Conservation (phyloP, 2,113 vertebrate species). For the Campylomormyrus tamandua region DNA sequence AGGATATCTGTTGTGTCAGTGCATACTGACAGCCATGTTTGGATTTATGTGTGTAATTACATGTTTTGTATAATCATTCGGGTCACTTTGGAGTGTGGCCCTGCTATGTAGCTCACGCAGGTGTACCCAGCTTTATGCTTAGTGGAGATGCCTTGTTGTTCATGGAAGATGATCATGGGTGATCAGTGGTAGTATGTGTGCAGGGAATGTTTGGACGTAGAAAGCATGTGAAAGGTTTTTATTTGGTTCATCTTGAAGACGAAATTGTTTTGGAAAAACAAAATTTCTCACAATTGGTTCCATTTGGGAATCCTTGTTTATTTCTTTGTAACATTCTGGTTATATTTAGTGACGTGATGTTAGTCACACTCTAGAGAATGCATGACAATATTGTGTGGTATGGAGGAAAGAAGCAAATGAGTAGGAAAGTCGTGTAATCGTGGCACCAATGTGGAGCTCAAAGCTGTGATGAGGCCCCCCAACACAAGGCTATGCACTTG, state of each 20-base stretch:
- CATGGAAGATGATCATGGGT: neutral
- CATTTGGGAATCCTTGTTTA: neutral
- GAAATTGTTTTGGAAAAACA: neutral
- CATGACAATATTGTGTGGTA: neutral
- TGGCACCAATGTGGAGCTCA: neutral
- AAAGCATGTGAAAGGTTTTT: neutral
- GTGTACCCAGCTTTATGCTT: neutral
- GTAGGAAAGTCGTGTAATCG: neutral
- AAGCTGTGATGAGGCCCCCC: neutral
- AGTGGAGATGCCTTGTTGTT: neutral
- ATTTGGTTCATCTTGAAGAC: neutral
- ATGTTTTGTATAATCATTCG: neutral
- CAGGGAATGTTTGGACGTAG: neutral
- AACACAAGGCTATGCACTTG: neutral
- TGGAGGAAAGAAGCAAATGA: neutral
- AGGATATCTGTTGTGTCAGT: slow-evolving; percentile 50
- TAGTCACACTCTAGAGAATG: neutral
- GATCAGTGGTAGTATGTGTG: neutral
- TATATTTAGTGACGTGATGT: neutral
- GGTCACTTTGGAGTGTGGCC: neutral
- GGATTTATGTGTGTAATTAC: slow-evolving; percentile 19
- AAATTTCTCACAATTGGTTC: neutral
- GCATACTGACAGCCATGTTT: slow-evolving; percentile 60
- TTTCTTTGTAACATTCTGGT: neutral
- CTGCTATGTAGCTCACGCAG: neutral